Evolutionary conservation across 1,140 invertebrate genomes (phyloP), one percentile per base, ranked within the genome.

Genomic region (Drosophila ercepeae): DNA sequence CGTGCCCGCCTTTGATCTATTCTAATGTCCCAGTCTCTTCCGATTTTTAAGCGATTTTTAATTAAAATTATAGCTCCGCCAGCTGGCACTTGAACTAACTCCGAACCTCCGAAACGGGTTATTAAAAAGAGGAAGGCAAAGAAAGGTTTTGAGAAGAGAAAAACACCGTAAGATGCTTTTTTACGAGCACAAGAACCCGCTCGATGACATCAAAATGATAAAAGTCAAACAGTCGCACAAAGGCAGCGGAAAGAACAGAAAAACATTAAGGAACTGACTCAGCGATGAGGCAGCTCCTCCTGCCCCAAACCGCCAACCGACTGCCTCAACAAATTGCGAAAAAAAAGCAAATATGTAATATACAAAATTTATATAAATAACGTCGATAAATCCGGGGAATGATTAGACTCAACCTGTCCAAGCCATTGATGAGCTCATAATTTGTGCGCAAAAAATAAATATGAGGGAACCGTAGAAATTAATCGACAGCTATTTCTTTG

Each of bases 21-120:
- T 29, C 41, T 63, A 23, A 63, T 61, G 27, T 61, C 0, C 16
- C 18, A 16, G 9, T 41, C 50, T 36, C 21, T 34, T 41, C 2
- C 45, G 45, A 68, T 75, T 88, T 86, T 86, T 76, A 88, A 86
- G 83, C 76, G 82, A 76, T 77, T 88, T 86, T 86, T 86, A 86
- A 86, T 86, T 86, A 86, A 86, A 86, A 88, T 86, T 81, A 76
- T 72, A 72, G 72, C 67, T 21, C 64, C 46, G 44, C 75, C 79
- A 84, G 76, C 58, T 86, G 79, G 42, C 67, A 57, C 77, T 65
- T 58, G 29, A 72, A 78, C 57, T 84, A 84, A 71, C 67, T 59
- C 45, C 23, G 21, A 59, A 57, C 45, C 45, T 63, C 70, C 61
- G 78, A 48, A 64, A 53, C 46, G 46, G 39, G 32, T 65, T 42